phyloP scores from a whole-genome alignment of 2,888 invertebrate species.

The Idaea dimidiata region DNA sequence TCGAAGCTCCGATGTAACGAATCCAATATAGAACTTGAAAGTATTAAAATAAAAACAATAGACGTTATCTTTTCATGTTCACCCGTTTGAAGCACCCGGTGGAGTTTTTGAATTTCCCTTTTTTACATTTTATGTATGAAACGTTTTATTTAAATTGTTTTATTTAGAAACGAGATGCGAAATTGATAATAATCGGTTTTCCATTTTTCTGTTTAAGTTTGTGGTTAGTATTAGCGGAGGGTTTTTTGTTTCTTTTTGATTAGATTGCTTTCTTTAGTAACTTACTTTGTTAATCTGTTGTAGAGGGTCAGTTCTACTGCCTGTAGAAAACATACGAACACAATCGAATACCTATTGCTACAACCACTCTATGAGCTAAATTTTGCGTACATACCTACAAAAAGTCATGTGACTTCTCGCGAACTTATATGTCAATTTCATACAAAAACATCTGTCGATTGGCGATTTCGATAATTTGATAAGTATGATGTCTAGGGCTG shows the following conservation, averaged over 20 bases:
- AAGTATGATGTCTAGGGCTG: no score
- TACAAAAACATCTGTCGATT: no score
- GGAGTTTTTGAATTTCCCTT: conserved; percentile 27
- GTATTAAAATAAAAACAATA: conserved; percentile 50
- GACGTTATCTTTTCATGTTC: conserved; percentile 30
- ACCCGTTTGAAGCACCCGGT: conserved; percentile 26
- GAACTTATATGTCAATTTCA: no score
- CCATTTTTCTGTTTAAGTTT: conserved; percentile 6
- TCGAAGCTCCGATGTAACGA: conserved; percentile 46
- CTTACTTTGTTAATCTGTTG: no score
- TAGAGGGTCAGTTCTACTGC: no score
- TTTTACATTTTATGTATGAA: conserved; percentile 12
- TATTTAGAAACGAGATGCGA: background rate
- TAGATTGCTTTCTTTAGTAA: conserved; percentile 14
- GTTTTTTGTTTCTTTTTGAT: conserved; percentile 11
- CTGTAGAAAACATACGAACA: no score
- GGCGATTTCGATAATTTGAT: no score
- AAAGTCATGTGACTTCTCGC: no score
- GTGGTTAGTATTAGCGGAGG: background rate
- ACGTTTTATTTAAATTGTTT: background rate
- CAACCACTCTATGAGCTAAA: no score
- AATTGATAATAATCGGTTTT: background rate
- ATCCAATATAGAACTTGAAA: conserved; percentile 49
- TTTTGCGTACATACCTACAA: no score
- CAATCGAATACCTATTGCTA: no score